Percentiles rank a stretch among this genome's conserved stretches.
phyloP scores from a whole-genome alignment of 1,140 invertebrate genomes.

The Coelopa frigida region DNA sequence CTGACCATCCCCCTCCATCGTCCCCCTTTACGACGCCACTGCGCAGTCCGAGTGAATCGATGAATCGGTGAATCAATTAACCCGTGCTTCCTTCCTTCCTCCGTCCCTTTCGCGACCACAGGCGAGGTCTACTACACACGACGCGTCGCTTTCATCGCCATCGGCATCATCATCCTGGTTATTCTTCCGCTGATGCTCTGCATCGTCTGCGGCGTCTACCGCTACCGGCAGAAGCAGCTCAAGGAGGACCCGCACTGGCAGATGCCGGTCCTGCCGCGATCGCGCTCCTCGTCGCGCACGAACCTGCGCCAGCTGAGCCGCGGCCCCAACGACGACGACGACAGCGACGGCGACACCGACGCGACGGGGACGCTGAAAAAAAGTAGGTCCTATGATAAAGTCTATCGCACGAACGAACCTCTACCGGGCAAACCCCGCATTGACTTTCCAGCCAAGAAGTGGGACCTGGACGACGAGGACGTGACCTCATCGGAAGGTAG shows the following conservation, averaged over 20 bases:
- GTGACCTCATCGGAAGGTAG: constrained; percentile 51
- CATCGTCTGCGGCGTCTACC: constrained; percentile 60
- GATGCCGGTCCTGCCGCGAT: constrained; percentile 47
- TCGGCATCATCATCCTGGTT: constrained; percentile 67
- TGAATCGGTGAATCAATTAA: too few relatives aligned
- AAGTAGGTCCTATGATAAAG: constrained; percentile 64
- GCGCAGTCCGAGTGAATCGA: too few relatives aligned
- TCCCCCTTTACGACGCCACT: constrained; percentile 15
- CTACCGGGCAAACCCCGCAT: constrained; percentile 63
- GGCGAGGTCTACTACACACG: constrained; percentile 45
- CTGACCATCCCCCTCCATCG: constrained; percentile 1
- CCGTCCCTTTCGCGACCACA: constrained; percentile 17
- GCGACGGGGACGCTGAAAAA: constrained; percentile 49
- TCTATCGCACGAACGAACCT: constrained; percentile 75
- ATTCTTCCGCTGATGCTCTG: constrained; percentile 69
- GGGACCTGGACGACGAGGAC: constrained; percentile 64
- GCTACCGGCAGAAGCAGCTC: constrained; percentile 52
- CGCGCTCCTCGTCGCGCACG: constrained; percentile 50
- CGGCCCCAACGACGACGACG: constrained; percentile 34
- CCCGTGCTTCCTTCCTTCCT: too few relatives aligned
- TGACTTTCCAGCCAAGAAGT: constrained; percentile 72
- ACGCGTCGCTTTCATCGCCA: constrained; percentile 55
- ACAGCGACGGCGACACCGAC: constrained; percentile 42
- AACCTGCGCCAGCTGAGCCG: constrained; percentile 45
- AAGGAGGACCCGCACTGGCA: constrained; percentile 45